Conservation (phyloP, 2,888 invertebrate genomes). For the Agrotis segetum region DNA sequence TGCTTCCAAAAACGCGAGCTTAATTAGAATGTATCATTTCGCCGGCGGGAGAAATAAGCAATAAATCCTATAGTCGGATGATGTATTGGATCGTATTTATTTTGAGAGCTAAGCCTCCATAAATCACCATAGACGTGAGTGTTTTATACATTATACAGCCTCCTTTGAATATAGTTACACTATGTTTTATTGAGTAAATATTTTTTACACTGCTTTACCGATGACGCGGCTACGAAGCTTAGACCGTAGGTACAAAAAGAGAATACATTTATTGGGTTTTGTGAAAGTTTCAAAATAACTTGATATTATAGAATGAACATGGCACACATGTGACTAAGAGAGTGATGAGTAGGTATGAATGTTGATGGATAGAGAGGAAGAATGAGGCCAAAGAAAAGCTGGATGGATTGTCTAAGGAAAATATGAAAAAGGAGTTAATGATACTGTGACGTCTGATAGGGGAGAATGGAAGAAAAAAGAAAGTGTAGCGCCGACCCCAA, state of each 20-base stretch:
- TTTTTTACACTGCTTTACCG: background rate
- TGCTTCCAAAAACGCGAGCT: slow-evolving; percentile 18
- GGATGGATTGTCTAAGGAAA: no score
- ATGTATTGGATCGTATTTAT: slow-evolving; percentile 65
- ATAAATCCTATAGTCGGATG: slow-evolving; percentile 63
- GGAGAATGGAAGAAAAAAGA: no score
- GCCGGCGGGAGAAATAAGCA: slow-evolving; percentile 53
- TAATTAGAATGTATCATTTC: slow-evolving; percentile 46
- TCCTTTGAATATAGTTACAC: slow-evolving; percentile 38
- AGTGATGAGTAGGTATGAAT: no score
- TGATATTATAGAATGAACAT: no score
- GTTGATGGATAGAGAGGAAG: no score
- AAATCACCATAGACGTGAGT: slow-evolving; percentile 63
- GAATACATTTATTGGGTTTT: background rate
- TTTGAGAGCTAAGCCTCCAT: slow-evolving; percentile 59
- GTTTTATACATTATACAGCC: slow-evolving; percentile 39
- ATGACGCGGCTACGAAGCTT: background rate
- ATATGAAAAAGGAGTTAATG: no score
- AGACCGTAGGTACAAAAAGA: background rate
- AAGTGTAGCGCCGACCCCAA: no score
- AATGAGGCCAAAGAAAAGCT: no score
- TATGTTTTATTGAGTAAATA: slow-evolving; percentile 9
- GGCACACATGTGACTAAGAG: no score
- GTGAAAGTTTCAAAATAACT: no score
- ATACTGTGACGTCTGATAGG: no score